These are phyloP conservation scores for Tretioscincus oriximinensis DNA, from an alignment of 2,113 vertebrate species.

Conservation along the genomic window DNA sequence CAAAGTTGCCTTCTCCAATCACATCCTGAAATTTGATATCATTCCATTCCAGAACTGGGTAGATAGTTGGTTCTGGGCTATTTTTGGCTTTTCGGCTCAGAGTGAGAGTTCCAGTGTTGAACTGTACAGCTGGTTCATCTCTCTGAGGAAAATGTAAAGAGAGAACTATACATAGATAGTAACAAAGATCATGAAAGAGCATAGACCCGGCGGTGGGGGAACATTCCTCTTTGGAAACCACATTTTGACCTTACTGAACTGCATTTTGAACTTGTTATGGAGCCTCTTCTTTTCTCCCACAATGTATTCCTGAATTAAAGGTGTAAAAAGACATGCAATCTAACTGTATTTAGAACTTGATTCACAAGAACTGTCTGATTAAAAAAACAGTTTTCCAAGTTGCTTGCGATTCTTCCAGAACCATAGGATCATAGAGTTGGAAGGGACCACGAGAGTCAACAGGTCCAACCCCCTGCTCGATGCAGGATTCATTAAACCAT, in stretches of 20 bases:
- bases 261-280: too few relatives aligned
- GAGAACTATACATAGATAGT: background rate
- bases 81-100: conserved; percentile 80
- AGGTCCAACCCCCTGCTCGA: too few relatives aligned
- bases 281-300: too few relatives aligned
- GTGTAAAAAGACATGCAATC: background rate
- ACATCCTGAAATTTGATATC: conserved; percentile 93
- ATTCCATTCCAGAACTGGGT: conserved; percentile 87
- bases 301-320: too few relatives aligned
- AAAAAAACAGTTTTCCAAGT: background rate
- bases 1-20: conserved; percentile 89
- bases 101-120: conserved; percentile 84
- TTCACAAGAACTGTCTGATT: background rate
- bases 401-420: too few relatives aligned
- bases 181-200: background rate
- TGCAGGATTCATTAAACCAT: too few relatives aligned
- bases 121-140: conserved; percentile 88
- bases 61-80: conserved; percentile 80
- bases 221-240: background rate
- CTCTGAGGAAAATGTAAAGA: conserved; percentile 67
- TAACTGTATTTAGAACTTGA: background rate
- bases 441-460: too few relatives aligned
- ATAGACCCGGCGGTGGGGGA: background rate
- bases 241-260: too few relatives aligned
- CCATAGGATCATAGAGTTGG: too few relatives aligned